Evolutionary conservation across 2,797 vertebrate genomes (phyloP), one percentile per base, ranked within the genome.

Genomic region (Parotocinclus haroldoi): DNA sequence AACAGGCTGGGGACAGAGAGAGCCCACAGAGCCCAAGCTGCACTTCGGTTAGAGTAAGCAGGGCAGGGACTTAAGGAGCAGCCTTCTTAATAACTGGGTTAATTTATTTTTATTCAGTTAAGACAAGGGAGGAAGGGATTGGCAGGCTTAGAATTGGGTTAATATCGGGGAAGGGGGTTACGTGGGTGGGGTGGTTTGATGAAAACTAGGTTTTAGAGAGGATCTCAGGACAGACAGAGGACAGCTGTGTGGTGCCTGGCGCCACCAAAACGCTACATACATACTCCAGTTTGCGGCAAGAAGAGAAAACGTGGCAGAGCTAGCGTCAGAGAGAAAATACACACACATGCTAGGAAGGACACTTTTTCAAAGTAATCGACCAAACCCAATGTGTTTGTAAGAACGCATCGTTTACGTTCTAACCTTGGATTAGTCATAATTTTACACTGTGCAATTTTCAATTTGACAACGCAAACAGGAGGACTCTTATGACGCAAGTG

Each of bases 231-330:
- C 76, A 78, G 64, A 78, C 58, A 78, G 42, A 63, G 48, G 64
- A 71, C 38, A 56, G 62, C 68, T 46, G 19, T 19, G 62, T 42
- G 57, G 50, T 68, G 49, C 57, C 66, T 66, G 63, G 52, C 68
- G 66, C 74, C 64, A 71, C 61, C 45, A 52, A 62, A 73, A 57
- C 61, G 44, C 67, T 79, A 74, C 69, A 82, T 83, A 68, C 81
- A 85, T 85, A 85, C 84, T 85, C 80, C 82, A 81, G 79, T 78
- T 80, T 75, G 75, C 78, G 81, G 74, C 77, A 73, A 71, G 70
- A 81, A 76, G 80, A 71, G 82, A 27, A 78, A 82, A 83, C 80
- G 73, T 67, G 83, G 81, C 84, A 83, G 81, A 79, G 75, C 80
- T 83, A 76, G 76, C 82, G 82, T 84, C 76, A 83, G 77, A 84